Conservation (phyloP, 2,797 vertebrate genomes). For the Sorex maritimensis region DNA sequence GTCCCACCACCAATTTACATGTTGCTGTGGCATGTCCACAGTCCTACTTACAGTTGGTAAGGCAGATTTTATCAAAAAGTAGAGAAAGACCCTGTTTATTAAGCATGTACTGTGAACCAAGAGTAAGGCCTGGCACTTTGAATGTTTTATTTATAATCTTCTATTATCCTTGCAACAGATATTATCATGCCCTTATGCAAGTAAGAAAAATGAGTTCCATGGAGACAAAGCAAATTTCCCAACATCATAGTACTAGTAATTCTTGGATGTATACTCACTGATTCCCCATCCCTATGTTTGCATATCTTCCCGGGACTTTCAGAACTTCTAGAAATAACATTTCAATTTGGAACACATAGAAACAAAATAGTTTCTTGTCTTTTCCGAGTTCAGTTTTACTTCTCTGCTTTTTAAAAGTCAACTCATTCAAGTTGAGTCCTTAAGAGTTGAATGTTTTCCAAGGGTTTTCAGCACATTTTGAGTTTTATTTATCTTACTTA, state of each 20-base stretch:
- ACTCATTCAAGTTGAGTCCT: neutral
- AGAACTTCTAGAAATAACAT: slow-evolving; percentile 41
- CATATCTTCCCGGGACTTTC: neutral
- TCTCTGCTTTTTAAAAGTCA: slow-evolving; percentile 14
- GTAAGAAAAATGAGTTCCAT: neutral
- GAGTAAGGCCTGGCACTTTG: neutral
- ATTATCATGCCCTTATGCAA: neutral
- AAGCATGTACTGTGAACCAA: neutral
- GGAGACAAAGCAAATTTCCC: neutral
- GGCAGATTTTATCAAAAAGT: neutral
- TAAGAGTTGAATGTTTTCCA: slow-evolving; percentile 33
- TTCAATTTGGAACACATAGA: slow-evolving; percentile 19
- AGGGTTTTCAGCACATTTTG: neutral
- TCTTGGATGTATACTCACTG: neutral
- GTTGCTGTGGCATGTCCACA: neutral
- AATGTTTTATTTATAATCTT: neutral
- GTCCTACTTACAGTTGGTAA: neutral
- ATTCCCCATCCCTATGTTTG: neutral
- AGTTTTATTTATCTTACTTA: slow-evolving; percentile 51
- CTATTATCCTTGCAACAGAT: neutral
- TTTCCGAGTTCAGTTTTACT: neutral
- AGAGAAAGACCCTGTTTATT: neutral
- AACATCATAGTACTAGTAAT: neutral
- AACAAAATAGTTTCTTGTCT: neutral
- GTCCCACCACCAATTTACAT: neutral